These are phyloP conservation scores for Ladona fulva DNA, from an alignment of 1,140 invertebrate genomes.

Conservation along the genomic window DNA sequence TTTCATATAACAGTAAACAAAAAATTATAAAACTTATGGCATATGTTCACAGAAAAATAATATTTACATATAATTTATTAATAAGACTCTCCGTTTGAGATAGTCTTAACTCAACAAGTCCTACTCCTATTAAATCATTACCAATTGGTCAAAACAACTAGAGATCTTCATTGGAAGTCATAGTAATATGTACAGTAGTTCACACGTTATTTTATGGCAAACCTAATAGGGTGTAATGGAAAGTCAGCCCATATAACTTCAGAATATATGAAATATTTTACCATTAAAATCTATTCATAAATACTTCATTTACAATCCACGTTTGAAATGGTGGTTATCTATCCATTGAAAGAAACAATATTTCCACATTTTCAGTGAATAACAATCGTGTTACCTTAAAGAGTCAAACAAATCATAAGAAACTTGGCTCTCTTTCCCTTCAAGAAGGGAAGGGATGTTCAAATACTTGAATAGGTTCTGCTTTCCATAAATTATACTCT, in stretches of 20 bases:
- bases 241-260: not conserved
- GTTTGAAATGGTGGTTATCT: too few relatives aligned
- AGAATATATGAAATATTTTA: too few relatives aligned
- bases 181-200: slow-evolving; percentile 1
- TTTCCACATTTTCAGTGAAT: not conserved
- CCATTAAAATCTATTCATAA: too few relatives aligned
- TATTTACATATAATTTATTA: slow-evolving; percentile 6
- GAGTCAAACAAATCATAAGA: not conserved
- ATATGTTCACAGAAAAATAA: not conserved
- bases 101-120: slow-evolving; percentile 1
- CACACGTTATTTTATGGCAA: not conserved
- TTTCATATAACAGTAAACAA: slow-evolving; percentile 10
- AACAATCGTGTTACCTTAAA: not conserved
- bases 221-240: not conserved
- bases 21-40: not conserved
- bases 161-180: slow-evolving; percentile 9
- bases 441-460: not conserved
- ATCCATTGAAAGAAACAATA: too few relatives aligned
- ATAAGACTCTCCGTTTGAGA: not conserved
- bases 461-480: slow-evolving; percentile 7
- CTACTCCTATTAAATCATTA: not conserved
- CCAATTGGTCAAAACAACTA: slow-evolving; percentile 9
- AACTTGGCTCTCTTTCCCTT: not conserved
- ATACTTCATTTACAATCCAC: too few relatives aligned
- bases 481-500: not conserved